These are phyloP conservation scores for Hyposmocoma kahamanoa DNA, from an alignment of 1,140 invertebrate species.

Conservation along the genomic window DNA sequence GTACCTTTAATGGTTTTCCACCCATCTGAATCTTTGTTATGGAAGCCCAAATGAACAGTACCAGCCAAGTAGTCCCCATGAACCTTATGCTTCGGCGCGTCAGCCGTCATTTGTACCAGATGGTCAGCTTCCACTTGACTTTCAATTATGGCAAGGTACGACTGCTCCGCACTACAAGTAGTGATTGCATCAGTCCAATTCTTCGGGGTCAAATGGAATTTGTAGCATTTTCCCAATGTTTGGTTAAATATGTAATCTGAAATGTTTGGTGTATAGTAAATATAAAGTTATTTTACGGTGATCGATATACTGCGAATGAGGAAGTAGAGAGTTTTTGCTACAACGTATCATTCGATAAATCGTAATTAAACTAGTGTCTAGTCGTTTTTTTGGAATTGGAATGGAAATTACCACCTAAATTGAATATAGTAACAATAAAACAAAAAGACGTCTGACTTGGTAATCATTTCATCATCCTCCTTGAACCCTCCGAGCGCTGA, in stretches of 20 bases:
- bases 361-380: too few species aligned
- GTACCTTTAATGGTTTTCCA: conserved; percentile 18
- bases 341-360: too few species aligned
- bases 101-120: conserved; percentile 21
- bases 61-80: neutral
- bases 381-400: too few species aligned
- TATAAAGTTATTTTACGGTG: too few species aligned
- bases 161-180: conserved; percentile 48
- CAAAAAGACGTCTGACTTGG: too few species aligned
- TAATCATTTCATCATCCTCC: too few species aligned
- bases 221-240: conserved; percentile 50
- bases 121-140: conserved; percentile 41
- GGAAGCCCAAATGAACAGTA: conserved; percentile 15
- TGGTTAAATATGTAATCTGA: conserved; percentile 11
- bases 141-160: conserved; percentile 58
- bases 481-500: too few species aligned
- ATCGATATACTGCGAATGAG: too few species aligned
- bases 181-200: conserved; percentile 54
- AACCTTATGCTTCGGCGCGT: neutral
- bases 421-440: too few species aligned
- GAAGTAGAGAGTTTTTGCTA: too few species aligned
- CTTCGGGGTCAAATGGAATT: conserved; percentile 45
- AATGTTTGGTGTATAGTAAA: too few species aligned
- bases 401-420: too few species aligned
- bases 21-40: conserved; percentile 24